A percentile compares a stretch with the other conserved stretches of the same genome.
phyloP scores from a whole-genome alignment of 2,888 invertebrate species.

The Adelphocoris suturalis region DNA sequence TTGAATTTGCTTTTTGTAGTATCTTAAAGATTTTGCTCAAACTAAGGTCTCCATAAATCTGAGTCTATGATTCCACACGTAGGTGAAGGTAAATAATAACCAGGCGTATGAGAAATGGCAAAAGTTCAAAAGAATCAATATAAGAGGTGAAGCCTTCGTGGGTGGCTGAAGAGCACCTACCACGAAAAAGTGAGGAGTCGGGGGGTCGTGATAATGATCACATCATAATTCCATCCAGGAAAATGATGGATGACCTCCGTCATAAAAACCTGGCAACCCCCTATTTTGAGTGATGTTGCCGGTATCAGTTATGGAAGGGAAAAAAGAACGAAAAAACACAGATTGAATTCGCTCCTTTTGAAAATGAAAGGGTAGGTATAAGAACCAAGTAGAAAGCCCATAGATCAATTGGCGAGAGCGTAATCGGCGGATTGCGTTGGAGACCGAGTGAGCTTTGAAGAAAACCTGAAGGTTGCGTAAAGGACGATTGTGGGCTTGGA shows the following conservation, averaged over 20 bases:
- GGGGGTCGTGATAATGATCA: slow-evolving; percentile 18
- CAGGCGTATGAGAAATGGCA: no score
- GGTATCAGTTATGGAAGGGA: not conserved
- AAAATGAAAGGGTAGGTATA: slow-evolving; percentile 5
- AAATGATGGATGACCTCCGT: not conserved
- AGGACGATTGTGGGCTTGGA: slow-evolving; percentile 18
- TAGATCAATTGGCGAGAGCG: not conserved
- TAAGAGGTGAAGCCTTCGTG: slow-evolving; percentile 19
- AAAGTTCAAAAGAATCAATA: no score
- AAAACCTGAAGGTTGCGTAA: slow-evolving; percentile 18
- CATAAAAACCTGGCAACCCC: slow-evolving; percentile 11
- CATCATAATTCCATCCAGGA: slow-evolving; percentile 12
- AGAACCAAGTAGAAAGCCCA: slow-evolving; percentile 9
- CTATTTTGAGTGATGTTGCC: slow-evolving; percentile 19
- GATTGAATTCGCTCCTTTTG: not conserved
- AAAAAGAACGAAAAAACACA: not conserved
- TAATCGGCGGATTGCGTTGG: not conserved
- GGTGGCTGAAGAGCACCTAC: slow-evolving; percentile 8
- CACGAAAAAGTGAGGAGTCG: not conserved
- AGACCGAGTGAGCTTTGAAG: not conserved
- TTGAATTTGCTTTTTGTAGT: no score
- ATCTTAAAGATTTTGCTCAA: no score
- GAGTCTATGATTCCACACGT: no score
- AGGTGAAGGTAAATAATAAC: no score
- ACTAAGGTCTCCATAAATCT: no score